A percentile compares a stretch with the other conserved stretches of the same genome.
phyloP scores from a whole-genome alignment of 1,140 invertebrate genomes.

The Protaetia brevitarsis region DNA sequence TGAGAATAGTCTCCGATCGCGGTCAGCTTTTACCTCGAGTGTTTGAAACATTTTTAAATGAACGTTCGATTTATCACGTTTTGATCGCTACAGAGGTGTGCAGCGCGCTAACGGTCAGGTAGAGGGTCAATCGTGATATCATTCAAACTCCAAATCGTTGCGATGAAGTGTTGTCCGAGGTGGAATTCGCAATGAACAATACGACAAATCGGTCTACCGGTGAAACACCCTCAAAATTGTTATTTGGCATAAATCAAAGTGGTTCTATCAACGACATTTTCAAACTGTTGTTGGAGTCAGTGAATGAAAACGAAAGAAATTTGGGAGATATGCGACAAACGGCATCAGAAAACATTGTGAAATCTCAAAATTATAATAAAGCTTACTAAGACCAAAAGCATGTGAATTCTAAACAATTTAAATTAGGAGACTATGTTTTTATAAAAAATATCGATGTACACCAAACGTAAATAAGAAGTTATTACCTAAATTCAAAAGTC shows the following conservation, averaged over 20 bases:
- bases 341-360: conserved; percentile 10
- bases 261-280: background rate
- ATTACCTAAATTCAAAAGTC: background rate
- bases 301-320: background rate
- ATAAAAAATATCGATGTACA: conserved; percentile 23
- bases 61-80: background rate
- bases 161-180: background rate
- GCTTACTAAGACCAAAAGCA: conserved; percentile 9
- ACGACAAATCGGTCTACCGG: background rate
- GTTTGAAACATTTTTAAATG: conserved; percentile 19
- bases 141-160: background rate
- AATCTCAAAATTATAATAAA: conserved; percentile 15
- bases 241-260: conserved; percentile 13
- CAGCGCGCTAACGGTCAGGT: conserved; percentile 17
- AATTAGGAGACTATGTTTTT: conserved; percentile 19
- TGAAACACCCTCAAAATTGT: background rate
- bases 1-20: conserved; percentile 30
- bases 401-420: background rate
- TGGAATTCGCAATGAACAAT: conserved; percentile 16
- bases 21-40: conserved; percentile 30
- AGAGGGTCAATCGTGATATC: background rate
- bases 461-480: conserved; percentile 26
- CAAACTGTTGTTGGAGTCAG: background rate
- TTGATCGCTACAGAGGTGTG: background rate
- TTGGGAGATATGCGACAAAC: conserved; percentile 2